Conservation (phyloP, 2,113 vertebrate species). For the Eptatretus burgeri region DNA sequence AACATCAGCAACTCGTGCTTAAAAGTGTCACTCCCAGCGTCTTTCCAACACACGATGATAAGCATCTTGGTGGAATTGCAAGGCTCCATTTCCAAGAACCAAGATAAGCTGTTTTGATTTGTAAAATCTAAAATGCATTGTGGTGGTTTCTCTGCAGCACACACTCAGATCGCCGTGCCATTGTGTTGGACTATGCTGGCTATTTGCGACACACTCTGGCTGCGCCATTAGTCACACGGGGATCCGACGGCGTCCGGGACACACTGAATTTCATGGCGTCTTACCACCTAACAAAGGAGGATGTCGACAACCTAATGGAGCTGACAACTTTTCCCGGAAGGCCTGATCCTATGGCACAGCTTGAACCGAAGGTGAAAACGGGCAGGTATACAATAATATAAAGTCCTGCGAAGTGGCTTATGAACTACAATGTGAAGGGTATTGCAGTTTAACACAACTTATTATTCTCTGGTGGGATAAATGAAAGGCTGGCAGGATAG, state of each 20-base stretch:
- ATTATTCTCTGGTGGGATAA: background rate
- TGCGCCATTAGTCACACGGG: constrained; percentile 26
- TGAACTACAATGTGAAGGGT: background rate
- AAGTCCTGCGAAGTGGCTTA: background rate
- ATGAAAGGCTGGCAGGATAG: background rate
- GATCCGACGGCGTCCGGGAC: constrained; percentile 32
- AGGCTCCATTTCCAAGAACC: too few species aligned
- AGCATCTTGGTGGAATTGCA: too few species aligned
- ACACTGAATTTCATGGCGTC: constrained; percentile 46
- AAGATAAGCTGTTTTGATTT: background rate
- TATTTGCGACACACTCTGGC: constrained; percentile 38
- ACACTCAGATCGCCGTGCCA: constrained; percentile 31
- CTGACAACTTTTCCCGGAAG: constrained; percentile 46
- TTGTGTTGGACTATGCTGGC: constrained; percentile 55
- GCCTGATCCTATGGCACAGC: constrained; percentile 42
- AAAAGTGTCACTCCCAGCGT: too few species aligned
- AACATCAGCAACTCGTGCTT: too few species aligned
- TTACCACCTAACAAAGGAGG: constrained; percentile 58
- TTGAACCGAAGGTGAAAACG: constrained; percentile 58
- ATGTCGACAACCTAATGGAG: constrained; percentile 81
- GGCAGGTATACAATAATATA: background rate
- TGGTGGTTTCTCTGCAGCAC: constrained; percentile 22
- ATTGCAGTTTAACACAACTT: background rate
- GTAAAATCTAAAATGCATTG: background rate
- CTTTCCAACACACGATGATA: too few species aligned